Evolutionary conservation across 1,140 invertebrate species (phyloP), one percentile per base, ranked within the genome.

Genomic region (Pogonomyrmex barbatus): DNA sequence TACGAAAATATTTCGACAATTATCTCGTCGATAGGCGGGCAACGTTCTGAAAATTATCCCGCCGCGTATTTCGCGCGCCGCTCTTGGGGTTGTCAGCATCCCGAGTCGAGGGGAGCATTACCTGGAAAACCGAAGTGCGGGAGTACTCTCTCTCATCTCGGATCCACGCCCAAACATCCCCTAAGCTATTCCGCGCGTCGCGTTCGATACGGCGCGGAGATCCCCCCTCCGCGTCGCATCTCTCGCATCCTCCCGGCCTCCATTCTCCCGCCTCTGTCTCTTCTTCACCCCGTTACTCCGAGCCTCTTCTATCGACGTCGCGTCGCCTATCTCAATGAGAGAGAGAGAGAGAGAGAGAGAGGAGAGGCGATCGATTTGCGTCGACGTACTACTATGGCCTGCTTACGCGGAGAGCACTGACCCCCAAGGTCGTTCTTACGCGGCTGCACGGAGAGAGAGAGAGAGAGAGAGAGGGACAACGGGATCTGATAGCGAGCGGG

Each of bases 341-440:
- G 86, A 30, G 67, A 33, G 39, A 86, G 86, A 30, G 58, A 88
- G 79, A 86, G 77, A 84, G 67, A 33, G 39, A 86, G 75, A 78
- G 71, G 68, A 85, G 76, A 89, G 60, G 12, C 83, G 90, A 89
- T 90, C 88, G 91, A 91, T 91, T 86, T 79, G 90, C 90, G 91
- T 90, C 89, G 85, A 91, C 88, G 88, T 91, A 91, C 86, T 90
- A 91, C 89, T 91, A 91, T 91, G 90, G 90, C 90, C 90, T 91
- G 89, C 89, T 91, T 91, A 91, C 86, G 77, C 85, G 60, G 54
- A 62, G 90, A 92, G 89, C 90, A 91, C 87, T 92, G 91, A 91
- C 92, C 89, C 65, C 87, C 93, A 94, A 94, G 93, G 93, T 94
- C 93, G 93, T 89, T 92, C 89, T 94, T 94, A 94, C 93, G 91